Percentiles rank a stretch among this genome's conserved stretches.
Conservation (phyloP, 2,113 vertebrate species). For the Xiphophorus couchianus region DNA sequence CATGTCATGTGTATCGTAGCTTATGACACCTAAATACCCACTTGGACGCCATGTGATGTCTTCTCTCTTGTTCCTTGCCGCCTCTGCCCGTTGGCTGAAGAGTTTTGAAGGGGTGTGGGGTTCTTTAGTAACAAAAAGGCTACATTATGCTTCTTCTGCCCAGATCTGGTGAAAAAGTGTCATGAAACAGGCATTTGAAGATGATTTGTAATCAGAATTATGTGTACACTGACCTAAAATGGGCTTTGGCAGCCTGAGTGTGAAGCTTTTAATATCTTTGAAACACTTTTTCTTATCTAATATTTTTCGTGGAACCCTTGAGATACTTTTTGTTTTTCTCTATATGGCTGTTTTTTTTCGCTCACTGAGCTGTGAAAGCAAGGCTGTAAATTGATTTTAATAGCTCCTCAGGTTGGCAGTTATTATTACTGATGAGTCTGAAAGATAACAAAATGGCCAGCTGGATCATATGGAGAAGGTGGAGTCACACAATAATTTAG, state of each 20-base stretch:
- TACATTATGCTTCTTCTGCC: not conserved
- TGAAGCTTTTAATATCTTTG: conserved; percentile 23
- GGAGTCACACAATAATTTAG: conserved; percentile 34
- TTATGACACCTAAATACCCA: no score
- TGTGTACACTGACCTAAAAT: conserved; percentile 12
- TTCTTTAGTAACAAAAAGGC: not conserved
- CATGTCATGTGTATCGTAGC: no score
- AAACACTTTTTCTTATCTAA: conserved; percentile 23
- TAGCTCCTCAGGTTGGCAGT: conserved; percentile 55
- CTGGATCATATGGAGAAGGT: conserved; percentile 35
- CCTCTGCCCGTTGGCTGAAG: no score
- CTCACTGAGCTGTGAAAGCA: conserved; percentile 22
- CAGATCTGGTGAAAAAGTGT: not conserved
- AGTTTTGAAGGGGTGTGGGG: no score
- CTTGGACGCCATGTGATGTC: no score
- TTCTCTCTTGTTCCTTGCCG: no score
- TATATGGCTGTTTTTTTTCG: conserved; percentile 2
- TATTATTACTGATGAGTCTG: conserved; percentile 60
- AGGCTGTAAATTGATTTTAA: conserved; percentile 66
- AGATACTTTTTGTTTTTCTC: conserved; percentile 3
- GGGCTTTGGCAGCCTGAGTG: conserved; percentile 4
- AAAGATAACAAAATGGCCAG: conserved; percentile 56
- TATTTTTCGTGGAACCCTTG: conserved; percentile 6
- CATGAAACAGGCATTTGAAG: conserved; percentile 16
- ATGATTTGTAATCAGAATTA: conserved; percentile 15